These are phyloP conservation scores for Calycopis cecrops DNA, from an alignment of 1,140 invertebrate species.

Conservation along the genomic window DNA sequence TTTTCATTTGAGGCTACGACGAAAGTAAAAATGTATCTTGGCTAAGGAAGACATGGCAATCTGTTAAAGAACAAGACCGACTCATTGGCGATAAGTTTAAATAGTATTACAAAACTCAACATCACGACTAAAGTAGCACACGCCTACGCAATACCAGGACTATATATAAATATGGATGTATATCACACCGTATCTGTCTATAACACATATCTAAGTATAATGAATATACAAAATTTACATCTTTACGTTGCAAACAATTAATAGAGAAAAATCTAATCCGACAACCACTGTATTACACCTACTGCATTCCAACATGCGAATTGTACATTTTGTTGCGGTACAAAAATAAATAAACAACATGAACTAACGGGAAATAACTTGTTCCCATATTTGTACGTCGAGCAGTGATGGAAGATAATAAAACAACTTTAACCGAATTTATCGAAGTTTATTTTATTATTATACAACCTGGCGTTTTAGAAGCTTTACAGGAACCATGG, in stretches of 20 bases:
- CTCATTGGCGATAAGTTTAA: too few species aligned
- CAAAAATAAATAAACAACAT: slow-evolving; percentile 14
- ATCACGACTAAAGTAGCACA: slow-evolving; percentile 5
- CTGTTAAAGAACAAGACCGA: too few species aligned
- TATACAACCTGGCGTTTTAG: too few species aligned
- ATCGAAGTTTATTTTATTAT: too few species aligned
- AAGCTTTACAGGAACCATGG: too few species aligned
- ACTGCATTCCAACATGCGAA: not conserved
- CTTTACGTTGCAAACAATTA: slow-evolving; percentile 17
- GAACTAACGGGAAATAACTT: slow-evolving; percentile 13
- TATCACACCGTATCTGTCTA: slow-evolving; percentile 44
- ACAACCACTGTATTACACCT: slow-evolving; percentile 12
- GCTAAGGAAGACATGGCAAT: too few species aligned
- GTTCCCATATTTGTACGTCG: slow-evolving; percentile 37
- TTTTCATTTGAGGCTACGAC: too few species aligned
- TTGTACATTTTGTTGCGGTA: slow-evolving; percentile 14
- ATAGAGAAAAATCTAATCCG: slow-evolving; percentile 8
- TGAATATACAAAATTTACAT: slow-evolving; percentile 35
- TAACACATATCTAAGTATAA: slow-evolving; percentile 35
- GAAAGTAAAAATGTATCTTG: too few species aligned
- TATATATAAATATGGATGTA: slow-evolving; percentile 4
- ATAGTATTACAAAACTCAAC: not conserved
- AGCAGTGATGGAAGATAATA: slow-evolving; percentile 3
- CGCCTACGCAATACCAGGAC: slow-evolving; percentile 2
- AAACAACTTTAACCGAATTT: too few species aligned